These are phyloP conservation scores for Nesospiza acunhae DNA, from an alignment of 2,113 vertebrate genomes.

Conservation along the genomic window DNA sequence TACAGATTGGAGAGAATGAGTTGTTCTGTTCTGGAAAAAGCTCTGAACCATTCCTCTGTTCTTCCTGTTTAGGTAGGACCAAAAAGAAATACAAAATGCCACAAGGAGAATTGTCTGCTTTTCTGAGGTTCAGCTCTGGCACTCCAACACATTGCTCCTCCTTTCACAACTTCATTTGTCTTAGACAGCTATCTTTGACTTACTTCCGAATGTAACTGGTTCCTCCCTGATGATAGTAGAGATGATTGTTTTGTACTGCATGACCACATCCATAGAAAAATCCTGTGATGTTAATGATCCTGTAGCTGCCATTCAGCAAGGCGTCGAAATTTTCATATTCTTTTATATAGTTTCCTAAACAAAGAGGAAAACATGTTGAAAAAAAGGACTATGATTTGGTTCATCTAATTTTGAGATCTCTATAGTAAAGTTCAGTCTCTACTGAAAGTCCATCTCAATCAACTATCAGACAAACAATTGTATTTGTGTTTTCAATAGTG, in stretches of 20 bases:
- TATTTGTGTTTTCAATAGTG: not conserved
- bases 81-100: not conserved
- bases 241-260: slow-evolving; percentile 82
- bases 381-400: not conserved
- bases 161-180: not conserved
- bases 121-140: not conserved
- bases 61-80: not conserved
- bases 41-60: not conserved
- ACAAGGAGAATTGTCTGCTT: not conserved
- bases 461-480: not conserved
- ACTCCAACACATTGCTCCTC: not conserved
- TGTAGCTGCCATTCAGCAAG: slow-evolving; percentile 80
- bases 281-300: slow-evolving; percentile 78
- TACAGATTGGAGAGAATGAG: not conserved
- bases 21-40: not conserved
- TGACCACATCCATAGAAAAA: slow-evolving; percentile 92
- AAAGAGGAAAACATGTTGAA: not conserved
- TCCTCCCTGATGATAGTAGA: slow-evolving; percentile 92
- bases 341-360: slow-evolving; percentile 82
- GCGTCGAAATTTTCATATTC: slow-evolving; percentile 83
- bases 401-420: not conserved
- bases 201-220: slow-evolving; percentile 86
- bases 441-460: not conserved
- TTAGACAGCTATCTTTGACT: not conserved
- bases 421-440: not conserved